Evolutionary conservation across 1,140 invertebrate genomes (phyloP).

Genomic region (Bombus polaris): DNA sequence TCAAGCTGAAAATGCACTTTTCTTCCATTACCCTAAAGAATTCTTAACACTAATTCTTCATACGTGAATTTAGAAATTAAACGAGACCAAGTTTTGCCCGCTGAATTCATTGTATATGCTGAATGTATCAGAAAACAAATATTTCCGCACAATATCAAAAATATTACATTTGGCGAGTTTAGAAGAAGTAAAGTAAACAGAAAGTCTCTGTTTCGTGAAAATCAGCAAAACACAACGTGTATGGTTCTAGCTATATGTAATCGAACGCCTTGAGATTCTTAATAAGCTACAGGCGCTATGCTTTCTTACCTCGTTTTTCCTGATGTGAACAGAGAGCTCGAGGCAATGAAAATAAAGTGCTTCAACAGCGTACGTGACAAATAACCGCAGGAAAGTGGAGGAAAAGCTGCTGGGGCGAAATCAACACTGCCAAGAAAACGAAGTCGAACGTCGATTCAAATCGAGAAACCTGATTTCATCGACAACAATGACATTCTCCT

Average conservation of each 20-base stretch:
- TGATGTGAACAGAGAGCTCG: neutral
- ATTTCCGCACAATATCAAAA: neutral
- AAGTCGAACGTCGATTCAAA: conserved; percentile 8
- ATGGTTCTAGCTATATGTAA: neutral
- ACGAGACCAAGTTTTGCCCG: neutral
- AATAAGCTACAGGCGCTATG: neutral
- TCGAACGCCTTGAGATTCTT: conserved; percentile 28
- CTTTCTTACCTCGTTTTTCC: neutral
- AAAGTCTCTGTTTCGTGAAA: neutral
- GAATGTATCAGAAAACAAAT: neutral
- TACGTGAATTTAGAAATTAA: neutral
- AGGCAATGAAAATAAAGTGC: conserved; percentile 48
- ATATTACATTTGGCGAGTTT: neutral
- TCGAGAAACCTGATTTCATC: neutral
- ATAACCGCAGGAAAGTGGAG: neutral
- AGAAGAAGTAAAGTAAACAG: too few relatives aligned
- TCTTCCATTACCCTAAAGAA: too few relatives aligned
- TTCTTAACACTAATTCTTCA: neutral
- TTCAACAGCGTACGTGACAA: conserved; percentile 37
- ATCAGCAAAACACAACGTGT: neutral
- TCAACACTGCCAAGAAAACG: neutral
- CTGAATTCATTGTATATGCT: neutral
- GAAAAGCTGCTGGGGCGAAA: neutral
- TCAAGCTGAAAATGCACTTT: too few relatives aligned
- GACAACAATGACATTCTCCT: neutral